A percentile compares a stretch with the other conserved stretches of the same genome.
phyloP scores from a whole-genome alignment of 2,113 vertebrate genomes.

The Rutilus rutilus region DNA sequence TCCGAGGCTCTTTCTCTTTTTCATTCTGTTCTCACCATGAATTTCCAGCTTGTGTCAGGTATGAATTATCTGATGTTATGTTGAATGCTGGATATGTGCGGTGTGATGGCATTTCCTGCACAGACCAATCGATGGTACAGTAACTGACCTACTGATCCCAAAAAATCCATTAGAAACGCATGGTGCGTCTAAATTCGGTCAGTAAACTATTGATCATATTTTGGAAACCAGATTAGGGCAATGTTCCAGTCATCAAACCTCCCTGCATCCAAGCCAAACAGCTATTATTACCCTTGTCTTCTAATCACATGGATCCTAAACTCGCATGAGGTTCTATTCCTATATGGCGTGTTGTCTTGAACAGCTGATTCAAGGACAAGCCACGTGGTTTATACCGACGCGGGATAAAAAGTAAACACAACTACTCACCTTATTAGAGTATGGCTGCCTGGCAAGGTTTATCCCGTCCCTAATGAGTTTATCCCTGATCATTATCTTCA shows the following conservation, averaged over 20 bases:
- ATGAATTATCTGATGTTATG: slow-evolving; percentile 8
- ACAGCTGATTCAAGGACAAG: background rate
- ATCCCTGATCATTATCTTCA: slow-evolving; percentile 98
- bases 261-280: background rate
- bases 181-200: slow-evolving; percentile 12
- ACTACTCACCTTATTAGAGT: slow-evolving; percentile 91
- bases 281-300: background rate
- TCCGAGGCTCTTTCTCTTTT: background rate
- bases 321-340: background rate
- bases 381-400: background rate
- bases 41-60: background rate
- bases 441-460: slow-evolving; percentile 89
- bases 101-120: background rate
- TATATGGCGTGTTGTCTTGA: background rate
- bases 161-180: slow-evolving; percentile 14
- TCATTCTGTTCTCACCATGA: background rate
- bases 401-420: background rate
- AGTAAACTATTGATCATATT: slow-evolving; percentile 14
- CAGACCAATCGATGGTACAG: slow-evolving; percentile 1
- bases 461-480: slow-evolving; percentile 92
- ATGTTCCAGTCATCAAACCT: slow-evolving; percentile 9
- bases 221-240: background rate
- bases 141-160: slow-evolving; percentile 13
- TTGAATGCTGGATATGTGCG: background rate
- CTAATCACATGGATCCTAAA: background rate